Conservation (phyloP, 2,113 vertebrate genomes). For the Guaruba guarouba region DNA sequence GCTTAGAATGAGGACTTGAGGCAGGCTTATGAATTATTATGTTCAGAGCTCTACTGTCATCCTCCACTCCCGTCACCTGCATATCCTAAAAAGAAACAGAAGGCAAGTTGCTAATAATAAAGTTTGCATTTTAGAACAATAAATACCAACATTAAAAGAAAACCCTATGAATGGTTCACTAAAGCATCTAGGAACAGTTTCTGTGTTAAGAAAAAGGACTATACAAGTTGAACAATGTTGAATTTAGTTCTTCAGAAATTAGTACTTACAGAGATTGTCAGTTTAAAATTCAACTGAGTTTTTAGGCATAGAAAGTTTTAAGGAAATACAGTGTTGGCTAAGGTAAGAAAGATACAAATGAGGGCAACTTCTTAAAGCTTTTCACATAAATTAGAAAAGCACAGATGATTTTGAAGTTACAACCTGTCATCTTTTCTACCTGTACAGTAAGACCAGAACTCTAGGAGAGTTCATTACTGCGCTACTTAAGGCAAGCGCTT, state of each 20-base stretch:
- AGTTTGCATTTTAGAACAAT: background rate
- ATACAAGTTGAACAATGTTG: background rate
- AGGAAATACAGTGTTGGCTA: background rate
- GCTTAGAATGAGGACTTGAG: conserved; percentile 94
- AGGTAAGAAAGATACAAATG: background rate
- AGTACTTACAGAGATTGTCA: background rate
- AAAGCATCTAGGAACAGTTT: background rate
- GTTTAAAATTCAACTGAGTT: background rate
- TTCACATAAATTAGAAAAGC: background rate
- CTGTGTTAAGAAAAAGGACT: accelerated
- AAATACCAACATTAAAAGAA: background rate
- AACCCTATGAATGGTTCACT: background rate
- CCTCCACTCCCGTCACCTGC: conserved; percentile 97
- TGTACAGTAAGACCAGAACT: background rate
- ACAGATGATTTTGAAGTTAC: background rate
- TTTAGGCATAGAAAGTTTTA: background rate
- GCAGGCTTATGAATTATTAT: conserved; percentile 96
- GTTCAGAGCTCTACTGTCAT: conserved; percentile 93
- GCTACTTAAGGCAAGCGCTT: background rate
- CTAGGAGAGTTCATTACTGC: background rate
- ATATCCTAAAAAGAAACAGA: conserved; percentile 82
- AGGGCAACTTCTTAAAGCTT: background rate
- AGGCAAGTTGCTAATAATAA: background rate
- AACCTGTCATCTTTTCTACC: background rate
- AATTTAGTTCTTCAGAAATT: background rate